Percentiles rank a stretch among this genome's conserved stretches.
Evolutionary conservation across 2,888 invertebrate species (phyloP).

Genomic region (Odontocolon sp.): DNA sequence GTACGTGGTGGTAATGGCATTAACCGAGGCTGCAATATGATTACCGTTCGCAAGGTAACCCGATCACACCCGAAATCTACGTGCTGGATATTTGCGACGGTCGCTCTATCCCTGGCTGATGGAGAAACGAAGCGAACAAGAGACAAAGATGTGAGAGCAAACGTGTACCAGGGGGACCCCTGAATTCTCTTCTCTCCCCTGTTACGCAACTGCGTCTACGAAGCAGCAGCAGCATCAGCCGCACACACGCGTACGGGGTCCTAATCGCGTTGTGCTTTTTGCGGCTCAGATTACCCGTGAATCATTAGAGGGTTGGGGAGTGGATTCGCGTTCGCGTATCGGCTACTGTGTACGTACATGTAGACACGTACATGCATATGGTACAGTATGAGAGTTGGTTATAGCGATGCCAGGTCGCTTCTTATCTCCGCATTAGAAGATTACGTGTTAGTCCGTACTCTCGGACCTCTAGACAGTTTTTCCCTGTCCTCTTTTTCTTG

Average conservation of each 20-base stretch:
- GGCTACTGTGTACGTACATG: constrained; percentile 19
- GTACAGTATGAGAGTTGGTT: not conserved
- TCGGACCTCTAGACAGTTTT: constrained; percentile 48
- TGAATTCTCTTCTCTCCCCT: constrained; percentile 19
- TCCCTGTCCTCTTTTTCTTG: constrained; percentile 24
- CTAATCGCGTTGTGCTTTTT: constrained; percentile 80
- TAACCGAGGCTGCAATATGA: constrained; percentile 80
- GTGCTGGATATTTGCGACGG: constrained; percentile 64
- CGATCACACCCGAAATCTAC: constrained; percentile 79
- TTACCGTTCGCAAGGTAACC: constrained; percentile 80
- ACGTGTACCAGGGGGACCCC: constrained; percentile 17
- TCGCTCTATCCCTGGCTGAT: constrained; percentile 35
- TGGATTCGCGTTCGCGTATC: constrained; percentile 27
- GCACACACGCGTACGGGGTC: constrained; percentile 57
- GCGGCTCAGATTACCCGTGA: constrained; percentile 80
- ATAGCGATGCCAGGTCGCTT: constrained; percentile 62
- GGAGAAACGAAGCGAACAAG: constrained; percentile 30
- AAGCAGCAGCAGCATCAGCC: constrained; percentile 39
- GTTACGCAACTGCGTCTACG: constrained; percentile 49
- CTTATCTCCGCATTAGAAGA: constrained; percentile 79
- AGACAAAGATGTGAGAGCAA: constrained; percentile 7
- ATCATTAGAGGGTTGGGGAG: constrained; percentile 71
- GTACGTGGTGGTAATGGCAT: constrained; percentile 79
- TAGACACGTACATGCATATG: not conserved
- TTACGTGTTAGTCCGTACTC: constrained; percentile 64